A percentile compares a stretch with the other conserved stretches of the same genome.
These are phyloP conservation scores for Agrochola litura DNA, from an alignment of 2,888 invertebrate species.

Conservation along the genomic window DNA sequence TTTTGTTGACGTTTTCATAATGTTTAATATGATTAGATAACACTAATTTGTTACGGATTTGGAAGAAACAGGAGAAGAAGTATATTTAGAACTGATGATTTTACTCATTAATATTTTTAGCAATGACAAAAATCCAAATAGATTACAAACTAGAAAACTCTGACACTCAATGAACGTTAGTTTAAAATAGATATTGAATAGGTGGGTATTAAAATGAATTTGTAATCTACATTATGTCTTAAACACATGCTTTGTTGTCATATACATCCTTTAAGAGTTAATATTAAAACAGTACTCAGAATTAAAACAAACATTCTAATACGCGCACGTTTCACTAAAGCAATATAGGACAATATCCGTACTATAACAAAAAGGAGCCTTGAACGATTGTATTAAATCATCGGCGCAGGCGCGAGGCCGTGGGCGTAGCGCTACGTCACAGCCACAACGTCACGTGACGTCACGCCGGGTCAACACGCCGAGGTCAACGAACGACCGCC, in stretches of 20 bases:
- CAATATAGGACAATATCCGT: constrained; percentile 70
- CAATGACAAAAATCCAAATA: not conserved
- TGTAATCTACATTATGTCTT: not conserved
- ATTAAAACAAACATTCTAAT: constrained; percentile 46
- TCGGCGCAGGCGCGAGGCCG: constrained; percentile 72
- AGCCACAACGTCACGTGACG: constrained; percentile 81
- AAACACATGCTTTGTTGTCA: not conserved
- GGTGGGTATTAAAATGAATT: not conserved
- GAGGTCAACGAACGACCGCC: constrained; percentile 88
- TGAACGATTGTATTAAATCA: constrained; percentile 78
- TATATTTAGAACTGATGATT: too few relatives aligned
- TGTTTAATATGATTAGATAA: not conserved
- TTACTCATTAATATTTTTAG: not conserved
- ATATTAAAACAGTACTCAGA: constrained; percentile 49
- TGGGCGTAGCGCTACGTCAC: constrained; percentile 77
- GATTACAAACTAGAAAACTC: too few relatives aligned
- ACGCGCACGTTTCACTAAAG: constrained; percentile 57
- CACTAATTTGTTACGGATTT: not conserved
- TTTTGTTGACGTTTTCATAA: not conserved
- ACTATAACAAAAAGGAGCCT: constrained; percentile 78
- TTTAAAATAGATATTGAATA: not conserved
- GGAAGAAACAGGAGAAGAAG: too few relatives aligned
- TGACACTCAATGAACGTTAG: not conserved
- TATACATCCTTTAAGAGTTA: constrained; percentile 25
- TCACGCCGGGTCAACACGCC: constrained; percentile 77